These are phyloP conservation scores for Aphelinus certus DNA, from an alignment of 1,140 invertebrate species.

Conservation along the genomic window DNA sequence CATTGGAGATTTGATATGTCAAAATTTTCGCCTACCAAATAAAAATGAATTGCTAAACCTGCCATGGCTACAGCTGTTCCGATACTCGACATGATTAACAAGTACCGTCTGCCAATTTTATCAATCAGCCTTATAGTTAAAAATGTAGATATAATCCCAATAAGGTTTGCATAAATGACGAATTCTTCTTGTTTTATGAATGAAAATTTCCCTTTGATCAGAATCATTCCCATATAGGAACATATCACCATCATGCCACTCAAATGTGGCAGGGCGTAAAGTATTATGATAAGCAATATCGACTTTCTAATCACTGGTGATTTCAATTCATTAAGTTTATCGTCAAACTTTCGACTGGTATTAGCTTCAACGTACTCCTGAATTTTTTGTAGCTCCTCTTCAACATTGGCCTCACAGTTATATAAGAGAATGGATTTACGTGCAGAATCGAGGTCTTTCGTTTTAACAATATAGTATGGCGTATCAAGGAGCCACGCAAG, in stretches of 20 bases:
- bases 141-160: constrained; percentile 71
- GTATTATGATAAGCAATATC: constrained; percentile 70
- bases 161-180: constrained; percentile 73
- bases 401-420: neutral
- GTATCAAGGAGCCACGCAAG: constrained; percentile 4
- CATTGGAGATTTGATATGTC: constrained; percentile 53
- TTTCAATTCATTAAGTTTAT: neutral
- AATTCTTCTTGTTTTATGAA: constrained; percentile 61
- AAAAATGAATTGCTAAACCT: constrained; percentile 72
- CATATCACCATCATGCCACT: constrained; percentile 78
- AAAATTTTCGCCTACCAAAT: constrained; percentile 63
- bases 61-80: constrained; percentile 66
- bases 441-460: neutral
- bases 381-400: neutral
- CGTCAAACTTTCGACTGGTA: neutral
- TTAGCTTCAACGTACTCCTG: neutral
- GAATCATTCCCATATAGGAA: constrained; percentile 78
- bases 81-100: constrained; percentile 71
- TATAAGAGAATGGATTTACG: constrained; percentile 18
- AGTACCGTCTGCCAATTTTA: constrained; percentile 72
- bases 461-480: constrained; percentile 9
- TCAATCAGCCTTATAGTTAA: constrained; percentile 74
- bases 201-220: constrained; percentile 68
- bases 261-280: constrained; percentile 79
- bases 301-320: constrained; percentile 60